Base-by-base conservation (phyloP, 1,140 invertebrate genomes). In the Ephestia elutella region DNA sequence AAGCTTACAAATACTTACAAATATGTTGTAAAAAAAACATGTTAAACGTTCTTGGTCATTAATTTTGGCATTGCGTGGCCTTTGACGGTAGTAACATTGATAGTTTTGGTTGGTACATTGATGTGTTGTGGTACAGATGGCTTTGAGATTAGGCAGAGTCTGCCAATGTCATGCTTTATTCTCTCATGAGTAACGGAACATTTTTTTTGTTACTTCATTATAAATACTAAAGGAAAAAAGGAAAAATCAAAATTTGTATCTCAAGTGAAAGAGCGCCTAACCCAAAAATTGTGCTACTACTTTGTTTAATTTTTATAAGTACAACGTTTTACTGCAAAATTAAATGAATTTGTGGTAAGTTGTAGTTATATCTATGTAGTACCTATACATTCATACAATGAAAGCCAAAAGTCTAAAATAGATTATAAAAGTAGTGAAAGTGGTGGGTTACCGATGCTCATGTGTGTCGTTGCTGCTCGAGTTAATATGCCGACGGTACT, bases 381-480 rank as follows among this genome's bases (percentile, higher is more conserved):
- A 7, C 2, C 21, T 3, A 25, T 25, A 7, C 2, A 25, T 25
- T 25, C 2, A 25, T 25, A 25, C 7, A 25, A 3, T 2, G 7
- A 25, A 25, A 25, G 21, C 21, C 2, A 7, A 25, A 25, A 25
- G 21, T 32, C 30, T 10, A 32, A 32, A 32, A 3, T 7, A 44
- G 13, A 44, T 44, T n/a, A 35, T 35, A 44, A 44, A 44, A 32
- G 20, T n/a, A 51, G 51, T 54, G 51, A 54, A 54, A 54, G 51
- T 54, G 51, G 25, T 7, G 51, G 18, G 19, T 51, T 21, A 20
- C 15, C 17, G 21, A 5, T 51, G 19, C 18, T 20, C 19, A 51
- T 25, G 38, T 51, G 19, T 51, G 49, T 51, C 19, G 48, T 7
- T 44, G 38, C 2, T 44, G 32, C 32, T 35, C 32, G 38, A 44